Conservation (phyloP, 2,888 invertebrate species). For the Acrobasis suavella region DNA sequence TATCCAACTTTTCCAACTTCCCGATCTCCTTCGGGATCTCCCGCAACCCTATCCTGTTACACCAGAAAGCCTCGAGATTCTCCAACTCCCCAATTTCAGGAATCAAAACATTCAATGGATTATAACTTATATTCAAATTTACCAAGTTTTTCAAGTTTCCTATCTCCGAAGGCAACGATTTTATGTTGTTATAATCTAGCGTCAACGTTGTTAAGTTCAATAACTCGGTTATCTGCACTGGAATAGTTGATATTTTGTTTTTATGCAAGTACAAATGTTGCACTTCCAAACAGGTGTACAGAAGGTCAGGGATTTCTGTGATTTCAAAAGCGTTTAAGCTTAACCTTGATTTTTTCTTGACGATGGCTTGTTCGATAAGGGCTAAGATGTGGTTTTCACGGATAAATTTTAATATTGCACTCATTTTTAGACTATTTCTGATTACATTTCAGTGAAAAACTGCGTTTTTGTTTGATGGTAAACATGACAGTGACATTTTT, state of each 20-base stretch:
- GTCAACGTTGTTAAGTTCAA: conserved; percentile 83
- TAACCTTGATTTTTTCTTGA: conserved; percentile 82
- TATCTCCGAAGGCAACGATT: conserved; percentile 82
- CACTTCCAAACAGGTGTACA: conserved; percentile 81
- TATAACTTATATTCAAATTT: conserved; percentile 86
- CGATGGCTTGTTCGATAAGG: conserved; percentile 84
- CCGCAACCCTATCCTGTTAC: conserved; percentile 82
- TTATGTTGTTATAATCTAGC: conserved; percentile 85
- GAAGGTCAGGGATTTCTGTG: conserved; percentile 79
- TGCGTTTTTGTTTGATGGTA: conserved; percentile 67
- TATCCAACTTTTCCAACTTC: conserved; percentile 82
- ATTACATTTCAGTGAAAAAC: conserved; percentile 61
- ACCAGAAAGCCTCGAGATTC: conserved; percentile 85
- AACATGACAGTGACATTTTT: conserved; percentile 40
- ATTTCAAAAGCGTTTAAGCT: conserved; percentile 86
- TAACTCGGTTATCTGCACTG: conserved; percentile 75
- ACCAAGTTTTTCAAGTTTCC: conserved; percentile 82
- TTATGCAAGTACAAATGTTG: conserved; percentile 84
- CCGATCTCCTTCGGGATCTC: conserved; percentile 84
- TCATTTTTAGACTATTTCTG: conserved; percentile 77
- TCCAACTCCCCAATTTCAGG: conserved; percentile 83
- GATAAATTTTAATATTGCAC: conserved; percentile 85
- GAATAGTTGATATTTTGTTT: conserved; percentile 81
- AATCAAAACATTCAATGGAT: conserved; percentile 82
- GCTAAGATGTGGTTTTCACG: conserved; percentile 86